Base-by-base conservation (phyloP, 2,888 invertebrate genomes). In the Busseola fusca region DNA sequence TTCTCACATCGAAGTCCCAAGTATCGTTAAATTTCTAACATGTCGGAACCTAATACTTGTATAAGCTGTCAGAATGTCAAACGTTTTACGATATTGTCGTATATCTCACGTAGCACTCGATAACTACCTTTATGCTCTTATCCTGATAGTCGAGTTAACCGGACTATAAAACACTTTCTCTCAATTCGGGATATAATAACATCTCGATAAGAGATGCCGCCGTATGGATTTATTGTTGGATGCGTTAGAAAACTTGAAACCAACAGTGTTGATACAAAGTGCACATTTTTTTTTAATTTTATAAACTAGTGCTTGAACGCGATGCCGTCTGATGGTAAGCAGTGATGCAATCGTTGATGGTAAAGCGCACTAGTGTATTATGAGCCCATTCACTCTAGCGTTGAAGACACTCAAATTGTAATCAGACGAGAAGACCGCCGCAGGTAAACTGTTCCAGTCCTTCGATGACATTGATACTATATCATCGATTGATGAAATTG, bases 141-240 rank as follows among this genome's bases (percentile, higher is more conserved):
- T 81, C 76, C 78, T 73, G 66, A 76, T 67, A 57, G 50, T 3
- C 68, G 59, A 70, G 64, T 60, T 60, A 64, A 64, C 27, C 1
- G n/a, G 18, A 54, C 48, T 50, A 67, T 73, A 74, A 64, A 66
- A 75, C 70, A 80, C 80, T 80, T 75, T 82, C 80, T 79, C 71
- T 12, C 34, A 65, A 37, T 64, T 72, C 63, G 7, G 45, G 45
- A 45, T 54, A 42, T 68, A 70, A 70, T 56, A 78, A 58, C 48
- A 16, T 40, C 25, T 58, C 1, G 45, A 50, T 9, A n/a, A 63
- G 57, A 73, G 54, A 63, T 56, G 54, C 75, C 68, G 71, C 62
- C 18, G 0, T 9, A n/a, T 34, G 0, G 40, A 78, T 77, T 76
- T 81, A 77, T 54, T 65, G 30, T 42, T n/a, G 30, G 42, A 65